Percentiles rank a stretch among this genome's conserved stretches.
Evolutionary conservation across 2,113 vertebrate genomes (phyloP).

Genomic region (Nematolebias whitei): DNA sequence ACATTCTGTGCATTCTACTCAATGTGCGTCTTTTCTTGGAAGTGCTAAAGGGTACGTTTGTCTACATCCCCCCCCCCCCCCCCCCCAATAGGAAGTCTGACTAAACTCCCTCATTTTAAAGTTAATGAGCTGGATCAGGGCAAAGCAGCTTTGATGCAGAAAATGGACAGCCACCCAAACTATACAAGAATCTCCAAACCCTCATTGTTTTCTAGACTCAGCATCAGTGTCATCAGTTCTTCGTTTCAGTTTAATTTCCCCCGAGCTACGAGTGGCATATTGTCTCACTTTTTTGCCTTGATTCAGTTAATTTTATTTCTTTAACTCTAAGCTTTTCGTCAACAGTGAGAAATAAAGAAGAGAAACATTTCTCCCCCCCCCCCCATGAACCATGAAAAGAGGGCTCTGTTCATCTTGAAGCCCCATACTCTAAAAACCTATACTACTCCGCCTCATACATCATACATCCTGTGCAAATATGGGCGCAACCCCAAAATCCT

Average conservation of each 20-base stretch:
- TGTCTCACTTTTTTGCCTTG: not conserved
- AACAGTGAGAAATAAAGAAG: not conserved
- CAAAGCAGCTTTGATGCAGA: constrained; percentile 10
- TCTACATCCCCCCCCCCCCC: constrained; percentile 17
- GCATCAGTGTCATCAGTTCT: not conserved
- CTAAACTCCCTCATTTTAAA: constrained; percentile 64
- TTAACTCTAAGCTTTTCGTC: not conserved
- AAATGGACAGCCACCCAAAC: constrained; percentile 20
- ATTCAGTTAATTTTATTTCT: not conserved
- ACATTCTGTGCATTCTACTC: constrained; percentile 36
- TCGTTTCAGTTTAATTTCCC: constrained; percentile 13
- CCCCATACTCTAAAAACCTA: not conserved
- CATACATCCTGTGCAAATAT: constrained; percentile 64
- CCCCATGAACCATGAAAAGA: constrained; percentile 33
- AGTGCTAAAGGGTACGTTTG: constrained; percentile 4
- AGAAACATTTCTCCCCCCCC: not conserved
- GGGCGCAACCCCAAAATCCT: constrained; percentile 30
- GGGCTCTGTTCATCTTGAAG: constrained; percentile 40
- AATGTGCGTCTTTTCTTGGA: constrained; percentile 22
- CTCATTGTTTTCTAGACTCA: constrained; percentile 4
- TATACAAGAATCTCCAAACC: constrained; percentile 18
- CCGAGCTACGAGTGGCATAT: not conserved
- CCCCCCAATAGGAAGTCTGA: constrained; percentile 31
- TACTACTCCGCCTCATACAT: constrained; percentile 8
- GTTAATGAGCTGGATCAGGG: constrained; percentile 62